phyloP scores from a whole-genome alignment of 2,113 vertebrate species.

The Anguilla japonica region DNA sequence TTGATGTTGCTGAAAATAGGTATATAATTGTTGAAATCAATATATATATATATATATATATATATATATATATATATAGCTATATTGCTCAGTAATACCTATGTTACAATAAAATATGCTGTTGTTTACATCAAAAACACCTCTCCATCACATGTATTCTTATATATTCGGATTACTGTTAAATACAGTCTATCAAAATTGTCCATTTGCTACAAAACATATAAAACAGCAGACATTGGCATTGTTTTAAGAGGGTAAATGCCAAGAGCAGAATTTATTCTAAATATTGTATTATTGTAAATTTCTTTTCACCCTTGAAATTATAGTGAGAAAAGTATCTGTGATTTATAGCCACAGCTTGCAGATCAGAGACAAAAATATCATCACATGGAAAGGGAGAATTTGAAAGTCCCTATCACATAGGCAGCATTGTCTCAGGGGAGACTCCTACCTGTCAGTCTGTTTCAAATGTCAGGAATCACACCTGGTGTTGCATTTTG shows the following conservation, averaged over 20 bases:
- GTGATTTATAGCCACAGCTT: not conserved
- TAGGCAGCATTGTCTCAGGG: not conserved
- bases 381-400: not conserved
- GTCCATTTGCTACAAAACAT: too few relatives aligned
- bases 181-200: too few relatives aligned
- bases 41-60: too few relatives aligned
- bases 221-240: not conserved
- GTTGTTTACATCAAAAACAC: too few relatives aligned
- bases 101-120: too few relatives aligned
- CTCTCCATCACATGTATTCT: too few relatives aligned
- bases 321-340: not conserved
- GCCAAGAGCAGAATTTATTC: not conserved
- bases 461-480: not conserved
- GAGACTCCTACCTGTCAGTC: slow-evolving; percentile 11
- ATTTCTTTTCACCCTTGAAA: not conserved
- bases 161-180: too few relatives aligned
- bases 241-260: not conserved
- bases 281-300: not conserved
- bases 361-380: not conserved
- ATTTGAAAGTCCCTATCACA: not conserved
- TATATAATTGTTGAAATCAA: too few relatives aligned
- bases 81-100: too few relatives aligned
- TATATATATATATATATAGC: too few relatives aligned
- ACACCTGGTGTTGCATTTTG: not conserved
- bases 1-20: too few relatives aligned